phyloP scores from a whole-genome alignment of 1,140 invertebrate genomes.

The Formica exsecta region DNA sequence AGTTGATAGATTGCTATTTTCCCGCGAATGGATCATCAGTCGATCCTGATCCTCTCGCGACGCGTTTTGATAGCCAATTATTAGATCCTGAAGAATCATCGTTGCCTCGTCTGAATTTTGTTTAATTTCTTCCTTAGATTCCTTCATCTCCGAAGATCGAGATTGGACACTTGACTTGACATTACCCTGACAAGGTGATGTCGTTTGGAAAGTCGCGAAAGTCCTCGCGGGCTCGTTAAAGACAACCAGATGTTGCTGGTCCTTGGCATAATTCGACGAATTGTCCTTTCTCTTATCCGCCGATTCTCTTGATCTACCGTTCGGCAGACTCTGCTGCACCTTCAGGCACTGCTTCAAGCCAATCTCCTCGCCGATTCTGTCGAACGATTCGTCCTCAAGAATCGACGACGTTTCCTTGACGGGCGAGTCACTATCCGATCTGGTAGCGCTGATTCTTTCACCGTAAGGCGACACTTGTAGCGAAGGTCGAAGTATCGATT shows the following conservation, averaged over 20 bases:
- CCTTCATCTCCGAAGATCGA: constrained; percentile 11
- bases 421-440: constrained; percentile 50
- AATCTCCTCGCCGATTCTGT: constrained; percentile 67
- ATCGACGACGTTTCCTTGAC: constrained; percentile 38
- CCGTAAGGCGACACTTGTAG: constrained; percentile 77
- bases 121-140: constrained; percentile 8
- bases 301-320: constrained; percentile 57
- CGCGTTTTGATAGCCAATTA: constrained; percentile 9
- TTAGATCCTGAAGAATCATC: constrained; percentile 56
- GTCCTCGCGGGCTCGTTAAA: constrained; percentile 50
- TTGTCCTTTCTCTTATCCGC: constrained; percentile 26
- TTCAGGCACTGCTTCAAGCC: constrained; percentile 73
- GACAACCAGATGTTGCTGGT: constrained; percentile 43
- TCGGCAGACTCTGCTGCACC: constrained; percentile 70
- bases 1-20: constrained; percentile 69
- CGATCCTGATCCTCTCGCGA: constrained; percentile 28
- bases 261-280: constrained; percentile 14
- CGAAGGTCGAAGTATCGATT: constrained; percentile 73
- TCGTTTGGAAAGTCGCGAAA: constrained; percentile 65
- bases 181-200: not conserved
- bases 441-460: constrained; percentile 54
- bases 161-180: not conserved
- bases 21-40: constrained; percentile 58
- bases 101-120: constrained; percentile 21
- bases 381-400: constrained; percentile 58